A percentile compares a stretch with the other conserved stretches of the same genome.
Evolutionary conservation across 1,140 invertebrate genomes (phyloP).

Genomic region (Triops longicaudatus): DNA sequence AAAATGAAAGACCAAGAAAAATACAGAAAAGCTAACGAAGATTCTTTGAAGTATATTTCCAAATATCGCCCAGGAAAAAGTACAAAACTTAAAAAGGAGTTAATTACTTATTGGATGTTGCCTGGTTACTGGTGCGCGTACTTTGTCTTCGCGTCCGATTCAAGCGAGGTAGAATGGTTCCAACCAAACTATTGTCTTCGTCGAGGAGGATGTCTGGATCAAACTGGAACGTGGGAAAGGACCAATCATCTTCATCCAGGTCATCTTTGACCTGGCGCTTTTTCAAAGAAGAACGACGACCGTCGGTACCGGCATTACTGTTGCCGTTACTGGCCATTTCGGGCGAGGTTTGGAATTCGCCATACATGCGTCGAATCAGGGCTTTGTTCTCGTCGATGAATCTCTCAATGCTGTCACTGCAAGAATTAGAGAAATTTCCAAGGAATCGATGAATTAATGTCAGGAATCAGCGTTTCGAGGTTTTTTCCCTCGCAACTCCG

Average conservation of each 20-base stretch:
- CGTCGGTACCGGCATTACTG: slow-evolving; percentile 20
- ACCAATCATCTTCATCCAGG: neutral
- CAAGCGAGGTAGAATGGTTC: slow-evolving; percentile 16
- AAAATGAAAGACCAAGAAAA: too few species aligned
- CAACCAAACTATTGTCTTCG: slow-evolving; percentile 24
- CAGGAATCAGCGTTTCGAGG: neutral
- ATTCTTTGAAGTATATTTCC: too few species aligned
- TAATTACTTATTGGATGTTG: neutral
- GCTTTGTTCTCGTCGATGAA: slow-evolving; percentile 92
- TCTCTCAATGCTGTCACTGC: slow-evolving; percentile 73
- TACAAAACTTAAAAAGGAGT: neutral
- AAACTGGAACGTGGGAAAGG: neutral
- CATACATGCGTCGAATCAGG: slow-evolving; percentile 83
- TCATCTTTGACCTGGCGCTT: neutral
- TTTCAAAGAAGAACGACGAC: slow-evolving; percentile 19
- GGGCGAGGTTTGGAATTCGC: slow-evolving; percentile 60
- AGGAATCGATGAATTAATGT: neutral
- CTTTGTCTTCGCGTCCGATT: slow-evolving; percentile 25
- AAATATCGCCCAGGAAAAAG: neutral
- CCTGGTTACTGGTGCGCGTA: neutral
- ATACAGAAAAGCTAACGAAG: too few species aligned
- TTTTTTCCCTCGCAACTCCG: neutral
- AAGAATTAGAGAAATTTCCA: slow-evolving; percentile 36
- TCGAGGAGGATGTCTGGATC: slow-evolving; percentile 24
- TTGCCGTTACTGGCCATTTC: slow-evolving; percentile 28